Conservation (phyloP, 2,113 vertebrate species). For the Hoplias malabaricus region DNA sequence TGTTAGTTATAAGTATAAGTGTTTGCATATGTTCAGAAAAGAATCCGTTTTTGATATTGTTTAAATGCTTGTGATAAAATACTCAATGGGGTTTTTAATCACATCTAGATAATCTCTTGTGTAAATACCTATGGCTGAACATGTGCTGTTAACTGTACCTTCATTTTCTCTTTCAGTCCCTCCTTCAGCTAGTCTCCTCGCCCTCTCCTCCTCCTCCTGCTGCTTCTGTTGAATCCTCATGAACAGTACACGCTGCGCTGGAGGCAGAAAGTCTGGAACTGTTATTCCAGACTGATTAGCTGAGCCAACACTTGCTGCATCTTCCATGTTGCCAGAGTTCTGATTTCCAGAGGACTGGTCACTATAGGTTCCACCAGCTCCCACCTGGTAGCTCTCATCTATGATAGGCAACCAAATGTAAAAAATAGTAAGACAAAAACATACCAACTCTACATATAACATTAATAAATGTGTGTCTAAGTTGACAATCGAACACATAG, state of each 20-base stretch:
- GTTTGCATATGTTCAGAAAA: background rate
- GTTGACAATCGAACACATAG: background rate
- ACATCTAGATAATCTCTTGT: background rate
- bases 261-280: slow-evolving; percentile 89
- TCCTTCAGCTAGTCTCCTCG: slow-evolving; percentile 83
- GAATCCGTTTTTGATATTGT: background rate
- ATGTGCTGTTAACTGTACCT: slow-evolving; percentile 66
- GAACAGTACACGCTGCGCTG: slow-evolving; percentile 88
- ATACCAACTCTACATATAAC: no score
- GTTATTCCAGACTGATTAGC: slow-evolving; percentile 68
- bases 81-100: background rate
- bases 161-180: slow-evolving; percentile 80
- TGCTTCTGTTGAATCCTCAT: slow-evolving; percentile 95
- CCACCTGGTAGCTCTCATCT: slow-evolving; percentile 78
- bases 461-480: no score
- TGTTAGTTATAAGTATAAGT: no score
- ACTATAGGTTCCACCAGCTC: slow-evolving; percentile 56
- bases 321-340: slow-evolving; percentile 69
- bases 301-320: slow-evolving; percentile 60
- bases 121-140: background rate
- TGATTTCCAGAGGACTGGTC: slow-evolving; percentile 68
- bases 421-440: background rate
- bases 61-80: background rate
- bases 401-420: background rate
- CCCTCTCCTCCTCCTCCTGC: slow-evolving; percentile 90